Evolutionary conservation across 2,888 invertebrate species (phyloP), one percentile per base, ranked within the genome.

Genomic region (Latheticus oryzae): DNA sequence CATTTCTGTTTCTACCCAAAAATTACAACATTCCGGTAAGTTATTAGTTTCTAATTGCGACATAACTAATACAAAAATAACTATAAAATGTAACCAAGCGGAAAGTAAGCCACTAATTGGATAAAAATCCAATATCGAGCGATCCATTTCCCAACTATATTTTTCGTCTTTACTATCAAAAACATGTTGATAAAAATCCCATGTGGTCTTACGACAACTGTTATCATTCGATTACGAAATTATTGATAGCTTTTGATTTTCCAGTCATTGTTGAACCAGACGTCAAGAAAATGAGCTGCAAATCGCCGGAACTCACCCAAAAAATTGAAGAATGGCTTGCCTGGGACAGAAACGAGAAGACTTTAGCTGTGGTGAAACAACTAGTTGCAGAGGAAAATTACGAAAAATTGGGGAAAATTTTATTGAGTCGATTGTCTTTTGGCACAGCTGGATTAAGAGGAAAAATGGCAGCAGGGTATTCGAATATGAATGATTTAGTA

Each of bases 361-460:
- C 90, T 0, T 76, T 78, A 3, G 71, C 79, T 15, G 89, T 90
- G 77, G 85, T 95, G 5, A 67, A 81, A 40, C 75, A 81, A 1
- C 79, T 91, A 53, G 79, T 87, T 0, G 70, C 80, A 0, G 75
- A 82, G 1, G 76, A 82, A 28, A 80, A 87, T 72, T 83, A 83
- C 74, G 81, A 82, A 28, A 82, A 83, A 53, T 76, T 96, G 7
- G 78, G 79, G 4, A 81, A 84, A 60, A 80, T 88, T 7, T 85
- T 97, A 72, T 76, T 88, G 17, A 78, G 82, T 3, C 84, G 97
- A 3, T 83, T 95, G 68, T 82, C 86, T 69, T 97, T 97, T 78
- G 97, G 97, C 9, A 97, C 97, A 1, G 97, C 97, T 0, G 97
- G 98, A 0, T 81, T 99, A 19, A 85, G 99, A 61, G 95, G 91